Evolutionary conservation across 2,113 vertebrate species (phyloP), one percentile per base, ranked within the genome.

Genomic region (Brienomyrus longianalis): DNA sequence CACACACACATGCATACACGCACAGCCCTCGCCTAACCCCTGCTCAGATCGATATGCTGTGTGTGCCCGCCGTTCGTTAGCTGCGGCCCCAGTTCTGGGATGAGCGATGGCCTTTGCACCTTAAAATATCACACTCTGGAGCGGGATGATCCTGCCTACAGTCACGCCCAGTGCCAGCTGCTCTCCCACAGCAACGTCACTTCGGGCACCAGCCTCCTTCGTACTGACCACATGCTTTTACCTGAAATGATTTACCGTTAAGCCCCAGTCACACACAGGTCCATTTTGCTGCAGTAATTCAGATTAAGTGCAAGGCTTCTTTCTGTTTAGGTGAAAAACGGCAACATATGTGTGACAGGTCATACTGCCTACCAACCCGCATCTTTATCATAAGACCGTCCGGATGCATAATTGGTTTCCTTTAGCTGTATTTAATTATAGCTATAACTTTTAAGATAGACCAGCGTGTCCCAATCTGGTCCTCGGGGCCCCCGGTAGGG

Each of bases 71-170:
- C 43, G 90, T 94, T 96, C 86, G 92, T 95, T 95, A 95, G 95
- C 92, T 93, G 92, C 91, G 91, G 92, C 93, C 94, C 94, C 94
- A 93, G 94, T 91, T 92, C 93, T 91, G 95, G 94, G 93, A 94
- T 91, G 91, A 89, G 87, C 90, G 91, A 90, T 90, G 91, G 93
- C 94, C 93, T 92, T 93, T 92, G 92, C 92, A 94, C 94, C 94
- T 94, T 93, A 90, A 92, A 74, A 88, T 56, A 48, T 31, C 11
- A 3, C 3, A 11, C 59, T 8, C 43, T n/a, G 23, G 23, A 70
- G 54, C 3, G 8, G 39, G 35, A 3, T 5, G 27, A 27, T 39
- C 7, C 0, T 17, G 13, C 86, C 52, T 15, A 8, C 8, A 27
- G 87, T 9, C 5, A 6, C 23, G 6, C 62, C 59, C 39, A 4